phyloP scores from a whole-genome alignment of 2,797 vertebrate species.

The Sebastes nivosus region DNA sequence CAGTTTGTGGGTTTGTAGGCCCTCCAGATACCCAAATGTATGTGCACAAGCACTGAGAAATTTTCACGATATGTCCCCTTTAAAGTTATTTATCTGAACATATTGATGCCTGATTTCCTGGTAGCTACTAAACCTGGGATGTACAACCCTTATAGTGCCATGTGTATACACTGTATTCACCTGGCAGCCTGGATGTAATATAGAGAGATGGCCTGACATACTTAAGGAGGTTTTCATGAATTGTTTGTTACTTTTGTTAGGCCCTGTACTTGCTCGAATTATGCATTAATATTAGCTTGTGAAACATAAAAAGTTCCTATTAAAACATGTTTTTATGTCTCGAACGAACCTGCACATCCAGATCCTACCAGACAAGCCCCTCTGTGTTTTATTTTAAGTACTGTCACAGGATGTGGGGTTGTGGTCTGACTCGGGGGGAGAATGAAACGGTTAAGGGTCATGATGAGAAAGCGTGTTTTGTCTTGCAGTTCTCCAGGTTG shows the following conservation, averaged over 20 bases:
- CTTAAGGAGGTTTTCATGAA: neutral
- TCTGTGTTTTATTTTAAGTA: slow-evolving; percentile 58
- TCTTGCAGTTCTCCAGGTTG: neutral
- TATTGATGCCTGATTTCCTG: neutral
- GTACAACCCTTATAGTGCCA: neutral
- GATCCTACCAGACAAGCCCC: slow-evolving; percentile 2
- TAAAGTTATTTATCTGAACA: no score
- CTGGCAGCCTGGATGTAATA: neutral
- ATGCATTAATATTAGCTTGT: neutral
- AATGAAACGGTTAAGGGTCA: slow-evolving; percentile 22
- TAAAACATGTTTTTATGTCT: neutral
- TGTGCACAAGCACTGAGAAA: no score
- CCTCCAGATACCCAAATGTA: no score
- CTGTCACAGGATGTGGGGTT: slow-evolving; percentile 58
- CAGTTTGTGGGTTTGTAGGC: no score
- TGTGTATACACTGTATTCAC: neutral
- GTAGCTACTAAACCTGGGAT: neutral
- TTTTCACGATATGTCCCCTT: no score
- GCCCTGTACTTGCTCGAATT: neutral
- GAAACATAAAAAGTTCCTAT: neutral
- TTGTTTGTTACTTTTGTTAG: neutral
- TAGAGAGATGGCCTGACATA: neutral
- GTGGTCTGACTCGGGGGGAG: slow-evolving; percentile 21
- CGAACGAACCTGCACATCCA: neutral
- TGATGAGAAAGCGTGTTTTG: slow-evolving; percentile 2